Conservation (phyloP, 1,140 invertebrate genomes). For the Tribolium madens region DNA sequence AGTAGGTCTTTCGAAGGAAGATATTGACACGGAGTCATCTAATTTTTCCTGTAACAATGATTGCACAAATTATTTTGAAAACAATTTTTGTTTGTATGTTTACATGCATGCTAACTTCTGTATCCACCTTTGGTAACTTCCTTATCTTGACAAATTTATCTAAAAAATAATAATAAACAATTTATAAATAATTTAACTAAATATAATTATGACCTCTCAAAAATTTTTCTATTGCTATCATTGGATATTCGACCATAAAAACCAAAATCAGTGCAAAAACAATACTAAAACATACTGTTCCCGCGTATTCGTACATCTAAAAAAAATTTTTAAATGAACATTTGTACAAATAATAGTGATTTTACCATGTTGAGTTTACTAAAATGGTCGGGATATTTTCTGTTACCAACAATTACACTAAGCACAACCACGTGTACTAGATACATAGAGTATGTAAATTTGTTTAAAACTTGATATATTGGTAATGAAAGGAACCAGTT, state of each 20-base stretch:
- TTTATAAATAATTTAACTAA: too few species aligned
- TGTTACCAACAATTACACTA: slow-evolving; percentile 49
- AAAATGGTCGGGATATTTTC: slow-evolving; percentile 53
- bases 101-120: too few species aligned
- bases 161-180: too few species aligned
- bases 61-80: too few species aligned
- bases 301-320: slow-evolving; percentile 3
- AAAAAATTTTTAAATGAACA: too few species aligned
- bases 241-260: slow-evolving; percentile 10
- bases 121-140: too few species aligned
- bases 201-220: neutral
- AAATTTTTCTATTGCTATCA: slow-evolving; percentile 14
- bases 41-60: too few species aligned
- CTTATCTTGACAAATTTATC: too few species aligned
- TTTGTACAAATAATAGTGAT: too few species aligned
- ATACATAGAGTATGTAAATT: slow-evolving; percentile 55
- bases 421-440: slow-evolving; percentile 51
- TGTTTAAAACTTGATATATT: slow-evolving; percentile 53
- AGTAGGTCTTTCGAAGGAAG: too few species aligned
- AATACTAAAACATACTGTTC: neutral
- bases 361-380: slow-evolving; percentile 53
- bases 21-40: too few species aligned
- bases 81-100: too few species aligned
- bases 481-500: slow-evolving; percentile 51
- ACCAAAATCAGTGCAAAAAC: neutral